Evolutionary conservation across 1,140 invertebrate genomes (phyloP).

Genomic region (Polypedilum vanderplanki): DNA sequence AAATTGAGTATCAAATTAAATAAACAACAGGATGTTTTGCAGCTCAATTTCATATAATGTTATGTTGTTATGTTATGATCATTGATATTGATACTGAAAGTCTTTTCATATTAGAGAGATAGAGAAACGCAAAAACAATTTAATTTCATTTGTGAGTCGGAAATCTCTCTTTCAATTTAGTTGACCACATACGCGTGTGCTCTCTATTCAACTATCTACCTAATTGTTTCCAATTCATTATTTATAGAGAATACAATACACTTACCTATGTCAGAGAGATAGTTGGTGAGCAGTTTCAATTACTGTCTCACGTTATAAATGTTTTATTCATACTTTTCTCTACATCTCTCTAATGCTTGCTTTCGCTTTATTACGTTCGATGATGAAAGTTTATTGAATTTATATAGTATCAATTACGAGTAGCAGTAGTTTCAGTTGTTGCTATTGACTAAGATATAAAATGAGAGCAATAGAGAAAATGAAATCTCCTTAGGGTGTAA

Average conservation of each 20-base stretch:
- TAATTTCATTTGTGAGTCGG: too few relatives aligned
- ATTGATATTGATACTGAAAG: too few relatives aligned
- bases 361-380: constrained; percentile 5
- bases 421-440: background rate
- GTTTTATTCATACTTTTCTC: background rate
- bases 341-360: too few relatives aligned
- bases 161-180: too few relatives aligned
- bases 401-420: background rate
- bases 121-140: too few relatives aligned
- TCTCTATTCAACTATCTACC: too few relatives aligned
- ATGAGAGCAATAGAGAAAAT: background rate
- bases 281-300: background rate
- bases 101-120: too few relatives aligned
- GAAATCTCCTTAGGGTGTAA: background rate
- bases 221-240: too few relatives aligned
- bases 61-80: background rate
- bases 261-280: background rate
- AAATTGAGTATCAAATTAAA: constrained; percentile 28
- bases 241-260: background rate
- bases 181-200: too few relatives aligned
- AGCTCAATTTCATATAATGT: constrained; percentile 5
- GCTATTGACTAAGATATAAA: background rate
- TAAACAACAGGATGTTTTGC: constrained; percentile 23
- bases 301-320: constrained; percentile 17
- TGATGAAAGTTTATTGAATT: constrained; percentile 14